Evolutionary conservation across 2,797 vertebrate species (phyloP).

Genomic region (Acrossocheilus wenchowensis): DNA sequence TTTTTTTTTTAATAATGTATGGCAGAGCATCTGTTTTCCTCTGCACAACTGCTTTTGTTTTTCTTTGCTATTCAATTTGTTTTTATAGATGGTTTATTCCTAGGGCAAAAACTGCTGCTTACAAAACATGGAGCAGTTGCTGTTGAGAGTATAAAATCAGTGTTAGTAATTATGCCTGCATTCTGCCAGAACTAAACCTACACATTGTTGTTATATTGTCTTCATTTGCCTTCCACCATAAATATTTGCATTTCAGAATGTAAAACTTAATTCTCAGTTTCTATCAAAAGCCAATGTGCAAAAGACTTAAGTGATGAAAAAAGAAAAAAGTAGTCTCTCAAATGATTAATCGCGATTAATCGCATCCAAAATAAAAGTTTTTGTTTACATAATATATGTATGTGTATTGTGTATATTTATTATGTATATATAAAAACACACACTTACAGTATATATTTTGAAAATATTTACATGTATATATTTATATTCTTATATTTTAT

Average conservation of each 20-base stretch:
- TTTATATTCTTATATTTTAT: too few relatives aligned
- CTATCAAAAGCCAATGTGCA: constrained; percentile 12
- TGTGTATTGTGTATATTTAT: too few relatives aligned
- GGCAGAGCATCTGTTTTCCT: not conserved
- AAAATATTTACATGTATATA: too few relatives aligned
- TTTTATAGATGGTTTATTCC: not conserved
- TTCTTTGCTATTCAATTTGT: not conserved
- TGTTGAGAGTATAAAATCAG: not conserved
- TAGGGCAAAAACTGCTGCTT: not conserved
- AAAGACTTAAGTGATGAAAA: not conserved
- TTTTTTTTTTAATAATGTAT: not conserved
- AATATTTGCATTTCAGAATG: not conserved
- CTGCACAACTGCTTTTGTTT: not conserved
- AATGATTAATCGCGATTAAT: too few relatives aligned
- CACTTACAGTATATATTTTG: too few relatives aligned
- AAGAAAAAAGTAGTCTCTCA: not conserved
- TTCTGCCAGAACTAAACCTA: constrained; percentile 19
- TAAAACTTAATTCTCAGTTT: not conserved
- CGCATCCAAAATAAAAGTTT: too few relatives aligned
- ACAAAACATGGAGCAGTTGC: not conserved
- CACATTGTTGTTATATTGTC: not conserved
- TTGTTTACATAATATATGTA: too few relatives aligned
- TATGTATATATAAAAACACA: too few relatives aligned
- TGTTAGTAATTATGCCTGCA: constrained; percentile 8
- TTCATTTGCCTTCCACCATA: not conserved